Conservation (phyloP, 2,888 invertebrate genomes). For the Drosophila paramelanica region DNA sequence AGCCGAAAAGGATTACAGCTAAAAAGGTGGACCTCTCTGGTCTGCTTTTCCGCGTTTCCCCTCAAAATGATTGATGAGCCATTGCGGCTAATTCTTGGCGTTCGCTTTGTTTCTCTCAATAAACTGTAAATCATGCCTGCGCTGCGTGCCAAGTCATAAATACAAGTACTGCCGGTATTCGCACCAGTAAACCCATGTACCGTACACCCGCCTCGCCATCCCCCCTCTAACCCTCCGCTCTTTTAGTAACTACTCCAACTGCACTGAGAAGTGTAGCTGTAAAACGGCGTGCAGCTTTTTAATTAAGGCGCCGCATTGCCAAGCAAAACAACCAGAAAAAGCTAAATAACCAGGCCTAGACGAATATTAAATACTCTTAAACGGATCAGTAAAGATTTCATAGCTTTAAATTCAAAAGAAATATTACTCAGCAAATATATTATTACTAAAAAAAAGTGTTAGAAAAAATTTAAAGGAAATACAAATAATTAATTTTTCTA, state of each 20-base stretch:
- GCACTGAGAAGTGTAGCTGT: constrained; percentile 27
- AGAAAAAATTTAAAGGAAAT: too few relatives aligned
- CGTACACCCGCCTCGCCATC: not conserved
- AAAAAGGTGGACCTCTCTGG: constrained; percentile 32
- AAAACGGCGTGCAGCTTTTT: constrained; percentile 71
- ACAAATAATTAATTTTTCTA: too few relatives aligned
- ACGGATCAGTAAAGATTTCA: not conserved
- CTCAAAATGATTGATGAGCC: constrained; percentile 70
- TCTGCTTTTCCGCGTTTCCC: not conserved
- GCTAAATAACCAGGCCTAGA: not conserved
- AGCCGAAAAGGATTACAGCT: constrained; percentile 52
- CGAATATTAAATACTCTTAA: constrained; percentile 30
- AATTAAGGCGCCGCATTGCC: constrained; percentile 69
- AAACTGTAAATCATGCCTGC: constrained; percentile 76
- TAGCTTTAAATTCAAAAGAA: too few relatives aligned
- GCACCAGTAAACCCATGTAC: constrained; percentile 16
- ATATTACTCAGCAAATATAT: too few relatives aligned
- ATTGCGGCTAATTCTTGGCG: constrained; percentile 78
- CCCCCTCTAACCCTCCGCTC: not conserved
- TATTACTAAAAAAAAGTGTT: too few relatives aligned
- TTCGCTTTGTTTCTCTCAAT: constrained; percentile 73
- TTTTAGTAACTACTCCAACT: constrained; percentile 23
- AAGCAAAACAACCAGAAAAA: constrained; percentile 16
- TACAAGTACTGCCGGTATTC: constrained; percentile 56
- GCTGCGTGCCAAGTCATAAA: constrained; percentile 79